A percentile compares a stretch with the other conserved stretches of the same genome.
Evolutionary conservation across 2,888 invertebrate genomes (phyloP).

Genomic region (Glyphotaelius pellucidus): DNA sequence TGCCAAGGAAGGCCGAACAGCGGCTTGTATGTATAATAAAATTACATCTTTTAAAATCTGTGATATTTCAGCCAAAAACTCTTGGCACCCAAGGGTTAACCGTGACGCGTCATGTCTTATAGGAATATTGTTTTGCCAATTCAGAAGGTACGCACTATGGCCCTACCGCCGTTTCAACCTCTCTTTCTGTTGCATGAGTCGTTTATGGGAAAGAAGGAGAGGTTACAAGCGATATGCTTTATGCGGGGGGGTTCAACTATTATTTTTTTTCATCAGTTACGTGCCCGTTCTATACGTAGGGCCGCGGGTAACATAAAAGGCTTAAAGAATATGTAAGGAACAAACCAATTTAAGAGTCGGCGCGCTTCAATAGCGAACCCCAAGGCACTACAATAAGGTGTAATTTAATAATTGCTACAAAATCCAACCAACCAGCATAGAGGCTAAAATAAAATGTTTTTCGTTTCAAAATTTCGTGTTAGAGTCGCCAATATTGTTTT

Average conservation of each 20-base stretch:
- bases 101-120: not conserved
- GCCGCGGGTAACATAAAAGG: not conserved
- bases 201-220: not conserved
- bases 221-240: not conserved
- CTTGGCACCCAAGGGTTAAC: not conserved
- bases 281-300: not conserved
- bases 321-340: not conserved
- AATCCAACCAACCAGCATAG: too few species aligned
- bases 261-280: not conserved
- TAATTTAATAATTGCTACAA: too few species aligned
- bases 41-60: too few species aligned
- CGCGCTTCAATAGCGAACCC: not conserved
- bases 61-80: not conserved
- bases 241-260: not conserved
- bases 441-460: too few species aligned
- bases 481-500: too few species aligned
- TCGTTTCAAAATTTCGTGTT: too few species aligned
- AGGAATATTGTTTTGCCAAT: not conserved
- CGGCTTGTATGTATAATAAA: too few species aligned
- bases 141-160: not conserved
- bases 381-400: too few species aligned
- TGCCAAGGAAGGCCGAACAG: too few species aligned
- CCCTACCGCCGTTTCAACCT: not conserved
- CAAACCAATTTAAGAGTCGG: not conserved
- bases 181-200: not conserved